Conservation (phyloP, 2,888 invertebrate genomes). For the Cetonia aurata region DNA sequence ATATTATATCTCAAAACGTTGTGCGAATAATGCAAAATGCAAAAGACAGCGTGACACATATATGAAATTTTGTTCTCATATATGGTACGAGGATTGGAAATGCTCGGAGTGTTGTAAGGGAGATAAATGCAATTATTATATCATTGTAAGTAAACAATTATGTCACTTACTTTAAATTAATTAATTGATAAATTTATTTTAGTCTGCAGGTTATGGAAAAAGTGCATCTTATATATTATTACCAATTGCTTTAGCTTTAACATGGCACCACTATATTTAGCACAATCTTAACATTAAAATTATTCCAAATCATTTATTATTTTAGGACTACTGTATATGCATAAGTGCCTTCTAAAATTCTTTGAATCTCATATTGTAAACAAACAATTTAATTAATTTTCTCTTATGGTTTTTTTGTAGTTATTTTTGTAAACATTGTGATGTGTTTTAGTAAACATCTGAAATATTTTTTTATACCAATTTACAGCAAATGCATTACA, state of each 20-base stretch:
- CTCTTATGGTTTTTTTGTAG: background rate
- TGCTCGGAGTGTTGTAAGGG: constrained; percentile 97
- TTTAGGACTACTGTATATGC: background rate
- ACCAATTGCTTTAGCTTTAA: background rate
- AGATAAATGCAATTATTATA: constrained; percentile 94
- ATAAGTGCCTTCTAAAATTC: constrained; percentile 13
- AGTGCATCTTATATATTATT: background rate
- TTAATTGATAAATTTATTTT: constrained; percentile 17
- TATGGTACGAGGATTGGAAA: constrained; percentile 97
- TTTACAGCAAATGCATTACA: too few relatives aligned
- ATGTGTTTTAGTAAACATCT: too few relatives aligned
- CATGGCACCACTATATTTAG: background rate
- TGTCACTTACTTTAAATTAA: background rate
- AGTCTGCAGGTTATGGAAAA: constrained; percentile 22
- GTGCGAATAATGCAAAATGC: constrained; percentile 86
- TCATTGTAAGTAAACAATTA: constrained; percentile 81
- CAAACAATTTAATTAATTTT: background rate
- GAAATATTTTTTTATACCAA: too few relatives aligned
- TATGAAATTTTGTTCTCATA: constrained; percentile 86
- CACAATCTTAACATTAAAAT: background rate
- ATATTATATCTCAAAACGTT: constrained; percentile 92
- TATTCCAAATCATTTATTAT: constrained; percentile 5
- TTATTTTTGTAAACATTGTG: background rate
- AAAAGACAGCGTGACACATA: constrained; percentile 76
- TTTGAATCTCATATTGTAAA: constrained; percentile 7